Evolutionary conservation across 2,113 vertebrate genomes (phyloP), one percentile per base, ranked within the genome.

Genomic region (Lota lota): DNA sequence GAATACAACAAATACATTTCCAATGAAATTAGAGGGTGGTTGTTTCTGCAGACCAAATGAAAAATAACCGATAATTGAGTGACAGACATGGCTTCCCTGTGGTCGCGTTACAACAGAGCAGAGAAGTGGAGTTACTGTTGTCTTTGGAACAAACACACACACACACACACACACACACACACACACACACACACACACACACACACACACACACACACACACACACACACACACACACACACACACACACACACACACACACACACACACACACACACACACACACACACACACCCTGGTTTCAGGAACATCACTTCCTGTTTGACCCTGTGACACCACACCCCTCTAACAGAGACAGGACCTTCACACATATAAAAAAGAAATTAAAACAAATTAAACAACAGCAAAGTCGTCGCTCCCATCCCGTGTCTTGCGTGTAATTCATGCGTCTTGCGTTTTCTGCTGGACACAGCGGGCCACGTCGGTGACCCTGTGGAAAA

Each of bases 111-210:
- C 68, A 68, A 67, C 16, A 77, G 64, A 77, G 77, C 75, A 76
- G 72, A 84, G 79, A 75, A 63, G 69, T 75, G 75, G 74, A 66
- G 72, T 59, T n/a, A 68, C 70, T 75, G 87, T 60, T 89, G 85
- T 85, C 85, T 82, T 92, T 91, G 92, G 92, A 85, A 85, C 87
- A 53, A 5, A 53, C 51, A 53, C 51, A 53, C 50, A 53, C 50
- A 51, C 50, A 53, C 50, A 53, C 50, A 53, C 50, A 53, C 50
- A 53, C 50, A 53, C 50, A 53, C 51, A 53, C 51, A 53, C 51
- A 53, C 50, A 53, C 50, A 51, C 50, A 53, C 50, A 53, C 50
- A 53, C 50, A 53, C 50, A 53, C 50, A 53, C 50, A 53, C 50
- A 53, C 50, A 53, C 50, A 53, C 53, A 17, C 16, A 18, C 53